phyloP scores from a whole-genome alignment of 2,113 vertebrate genomes.

The Lethenteron reissneri region DNA sequence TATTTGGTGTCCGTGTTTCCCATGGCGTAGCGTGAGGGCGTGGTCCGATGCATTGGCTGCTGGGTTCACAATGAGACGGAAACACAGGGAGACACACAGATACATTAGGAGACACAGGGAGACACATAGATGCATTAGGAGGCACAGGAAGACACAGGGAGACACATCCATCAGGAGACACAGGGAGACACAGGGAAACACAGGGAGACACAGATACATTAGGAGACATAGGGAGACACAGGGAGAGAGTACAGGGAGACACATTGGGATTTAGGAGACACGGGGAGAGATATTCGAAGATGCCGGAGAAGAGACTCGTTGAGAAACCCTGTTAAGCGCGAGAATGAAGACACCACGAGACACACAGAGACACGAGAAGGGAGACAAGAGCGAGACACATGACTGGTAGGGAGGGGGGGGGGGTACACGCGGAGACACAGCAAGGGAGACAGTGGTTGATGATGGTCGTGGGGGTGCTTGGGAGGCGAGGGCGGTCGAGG shows the following conservation, averaged over 20 bases:
- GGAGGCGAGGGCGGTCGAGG: too few relatives aligned
- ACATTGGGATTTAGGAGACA: too few relatives aligned
- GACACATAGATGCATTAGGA: not conserved
- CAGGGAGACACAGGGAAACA: not conserved
- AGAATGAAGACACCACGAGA: not conserved
- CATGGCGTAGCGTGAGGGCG: too few relatives aligned
- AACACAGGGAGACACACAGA: not conserved
- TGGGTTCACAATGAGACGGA: not conserved
- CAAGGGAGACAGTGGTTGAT: not conserved
- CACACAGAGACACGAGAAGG: not conserved
- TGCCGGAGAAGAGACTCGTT: too few relatives aligned
- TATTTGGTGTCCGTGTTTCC: too few relatives aligned
- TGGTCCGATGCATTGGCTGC: too few relatives aligned
- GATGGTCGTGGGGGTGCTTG: too few relatives aligned
- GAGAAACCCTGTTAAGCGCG: too few relatives aligned
- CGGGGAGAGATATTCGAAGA: too few relatives aligned
- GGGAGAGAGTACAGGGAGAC: not conserved
- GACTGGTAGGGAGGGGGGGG: not conserved
- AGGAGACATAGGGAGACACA: not conserved
- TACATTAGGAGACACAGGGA: not conserved
- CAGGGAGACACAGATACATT: not conserved
- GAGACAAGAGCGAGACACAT: not conserved
- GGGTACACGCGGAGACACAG: not conserved
- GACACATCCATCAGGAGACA: not conserved
- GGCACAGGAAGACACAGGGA: not conserved